Conservation (phyloP, 2,113 vertebrate species). For the Carassius gibelio region DNA sequence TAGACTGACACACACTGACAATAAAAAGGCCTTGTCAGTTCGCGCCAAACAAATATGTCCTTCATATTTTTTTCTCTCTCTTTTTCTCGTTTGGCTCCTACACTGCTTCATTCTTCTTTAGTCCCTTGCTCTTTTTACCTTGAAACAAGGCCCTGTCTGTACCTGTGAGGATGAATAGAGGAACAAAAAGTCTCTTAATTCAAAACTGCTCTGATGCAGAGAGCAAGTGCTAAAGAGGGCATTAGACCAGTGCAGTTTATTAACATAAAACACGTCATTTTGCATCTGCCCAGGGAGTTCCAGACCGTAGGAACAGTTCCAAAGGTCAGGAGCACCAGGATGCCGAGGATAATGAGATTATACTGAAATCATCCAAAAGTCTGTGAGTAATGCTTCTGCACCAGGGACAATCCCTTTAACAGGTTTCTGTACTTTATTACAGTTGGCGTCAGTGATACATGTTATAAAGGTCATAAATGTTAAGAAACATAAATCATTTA, state of each 20-base stretch:
- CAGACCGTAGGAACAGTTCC: not conserved
- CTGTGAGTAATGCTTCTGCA: constrained; percentile 1
- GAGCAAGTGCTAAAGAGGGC: constrained; percentile 3
- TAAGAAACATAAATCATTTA: constrained; percentile 28
- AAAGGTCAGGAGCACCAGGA: constrained; percentile 34
- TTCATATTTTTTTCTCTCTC: not conserved
- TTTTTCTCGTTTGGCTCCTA: not conserved
- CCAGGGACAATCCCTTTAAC: constrained; percentile 10
- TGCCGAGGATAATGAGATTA: constrained; percentile 22
- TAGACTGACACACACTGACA: constrained; percentile 47
- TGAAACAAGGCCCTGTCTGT: not conserved
- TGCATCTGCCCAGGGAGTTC: constrained; percentile 12
- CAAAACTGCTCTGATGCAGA: not conserved
- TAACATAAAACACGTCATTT: not conserved
- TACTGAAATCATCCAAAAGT: constrained; percentile 3
- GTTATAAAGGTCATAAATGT: not conserved
- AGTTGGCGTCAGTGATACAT: not conserved
- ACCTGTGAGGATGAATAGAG: not conserved
- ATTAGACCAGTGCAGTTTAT: not conserved
- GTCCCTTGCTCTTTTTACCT: not conserved
- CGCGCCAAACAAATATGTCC: constrained; percentile 45
- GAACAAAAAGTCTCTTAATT: not conserved
- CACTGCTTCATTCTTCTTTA: not conserved
- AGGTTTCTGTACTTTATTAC: not conserved
- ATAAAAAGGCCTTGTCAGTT: constrained; percentile 36